Evolutionary conservation across 2,797 vertebrate genomes (phyloP), one percentile per base, ranked within the genome.

Genomic region (Onychomys torridus): DNA sequence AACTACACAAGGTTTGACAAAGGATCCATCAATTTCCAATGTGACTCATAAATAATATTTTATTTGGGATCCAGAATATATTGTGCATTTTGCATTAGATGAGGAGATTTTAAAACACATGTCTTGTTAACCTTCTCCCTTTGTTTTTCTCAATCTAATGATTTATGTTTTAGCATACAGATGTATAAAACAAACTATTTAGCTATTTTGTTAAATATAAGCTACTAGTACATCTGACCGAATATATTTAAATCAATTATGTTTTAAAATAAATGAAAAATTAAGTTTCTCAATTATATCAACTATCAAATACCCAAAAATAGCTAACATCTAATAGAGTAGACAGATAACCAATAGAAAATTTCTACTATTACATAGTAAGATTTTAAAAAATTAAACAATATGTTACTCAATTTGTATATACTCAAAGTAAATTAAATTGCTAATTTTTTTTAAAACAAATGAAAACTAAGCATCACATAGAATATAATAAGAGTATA

Each of bases 311-410:
- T 11, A 71, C 43, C 34, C 10, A 65, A 25, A 93, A 71, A 59
- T 84, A 25, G 43, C 34, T 77, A 92, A 90, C 0, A 75, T 65
- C 1, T 16, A 52, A 17, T 90, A 0, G 2, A 52, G 14, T 90
- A 0, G 2, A 19, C 9, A 83, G 32, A 5, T 82, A 49, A 92
- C n/a, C 34, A 75, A 59, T n/a, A 27, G 3, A 91, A 77, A 67
- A 57, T 67, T 78, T 93, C 13, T 32, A 9, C n/a, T 17, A 93
- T 87, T 34, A 89, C 6, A 93, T 61, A 75, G 71, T 86, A 23
- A 91, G 91, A 93, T 90, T 92, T 77, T 43, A 27, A 93, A 27
- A 93, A 92, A 93, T 82, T 76, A 96, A 93, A 57, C 25, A 71
- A 83, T 27, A 67, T 43, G n/a, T 4, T 40, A 83, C 37, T 75